Conservation (phyloP, 2,888 invertebrate species). For the Opisthograptis luteolata region DNA sequence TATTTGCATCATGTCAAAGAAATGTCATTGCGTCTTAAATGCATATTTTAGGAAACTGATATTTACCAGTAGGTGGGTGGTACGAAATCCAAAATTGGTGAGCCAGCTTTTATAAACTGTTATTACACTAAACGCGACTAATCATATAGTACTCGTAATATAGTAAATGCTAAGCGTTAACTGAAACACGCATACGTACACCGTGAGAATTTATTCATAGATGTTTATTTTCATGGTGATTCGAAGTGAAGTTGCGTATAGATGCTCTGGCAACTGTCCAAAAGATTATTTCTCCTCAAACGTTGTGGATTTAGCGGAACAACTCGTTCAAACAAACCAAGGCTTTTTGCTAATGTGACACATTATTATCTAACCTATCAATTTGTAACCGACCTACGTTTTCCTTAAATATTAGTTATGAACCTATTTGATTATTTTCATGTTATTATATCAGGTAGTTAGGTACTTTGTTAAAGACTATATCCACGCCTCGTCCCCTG, state of each 20-base stretch:
- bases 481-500: too few species aligned
- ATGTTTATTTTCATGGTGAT: slow-evolving; percentile 75
- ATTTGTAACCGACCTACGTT: neutral
- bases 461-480: too few species aligned
- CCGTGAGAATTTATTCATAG: slow-evolving; percentile 75
- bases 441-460: too few species aligned
- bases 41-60: neutral
- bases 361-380: neutral
- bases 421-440: too few species aligned
- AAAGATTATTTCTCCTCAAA: slow-evolving; percentile 28
- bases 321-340: slow-evolving; percentile 1
- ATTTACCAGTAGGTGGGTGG: slow-evolving; percentile 89
- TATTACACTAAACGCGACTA: slow-evolving; percentile 19
- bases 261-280: slow-evolving; percentile 65
- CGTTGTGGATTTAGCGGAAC: slow-evolving; percentile 7
- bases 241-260: slow-evolving; percentile 52
- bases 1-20: neutral
- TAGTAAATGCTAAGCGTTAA: slow-evolving; percentile 39
- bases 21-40: neutral
- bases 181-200: slow-evolving; percentile 54
- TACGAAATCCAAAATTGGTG: slow-evolving; percentile 94
- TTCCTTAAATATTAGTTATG: too few species aligned
- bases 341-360: neutral
- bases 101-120: slow-evolving; percentile 86
- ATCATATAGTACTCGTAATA: slow-evolving; percentile 35